Evolutionary conservation across 2,113 vertebrate genomes (phyloP).

Genomic region (Rhagologus leucostigma): DNA sequence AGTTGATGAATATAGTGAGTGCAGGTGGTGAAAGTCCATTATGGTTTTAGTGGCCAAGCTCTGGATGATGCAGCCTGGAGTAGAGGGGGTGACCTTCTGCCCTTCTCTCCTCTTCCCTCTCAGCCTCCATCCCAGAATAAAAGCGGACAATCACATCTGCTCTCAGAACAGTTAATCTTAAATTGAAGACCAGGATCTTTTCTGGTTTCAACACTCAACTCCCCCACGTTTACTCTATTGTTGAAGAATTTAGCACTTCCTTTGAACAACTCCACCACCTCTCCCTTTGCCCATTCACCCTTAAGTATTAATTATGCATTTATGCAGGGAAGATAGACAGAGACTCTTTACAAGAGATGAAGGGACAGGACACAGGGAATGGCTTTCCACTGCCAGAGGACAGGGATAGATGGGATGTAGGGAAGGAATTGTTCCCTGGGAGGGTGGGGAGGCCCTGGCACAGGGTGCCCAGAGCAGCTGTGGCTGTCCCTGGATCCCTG

Average conservation of each 20-base stretch:
- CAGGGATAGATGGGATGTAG: rapidly evolving
- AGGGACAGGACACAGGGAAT: background rate
- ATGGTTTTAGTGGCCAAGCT: background rate
- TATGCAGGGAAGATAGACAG: background rate
- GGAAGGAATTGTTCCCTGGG: background rate
- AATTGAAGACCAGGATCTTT: background rate
- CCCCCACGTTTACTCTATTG: rapidly evolving
- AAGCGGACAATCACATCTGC: background rate
- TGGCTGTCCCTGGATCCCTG: background rate
- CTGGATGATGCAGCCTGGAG: background rate
- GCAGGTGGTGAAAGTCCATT: background rate
- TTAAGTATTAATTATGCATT: background rate
- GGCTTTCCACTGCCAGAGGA: background rate
- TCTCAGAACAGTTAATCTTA: too few relatives aligned
- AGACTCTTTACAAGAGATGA: rapidly evolving
- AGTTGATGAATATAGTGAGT: background rate
- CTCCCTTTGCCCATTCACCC: background rate
- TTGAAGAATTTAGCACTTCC: background rate
- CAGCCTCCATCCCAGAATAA: background rate
- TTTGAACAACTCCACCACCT: rapidly evolving
- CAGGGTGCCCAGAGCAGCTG: background rate
- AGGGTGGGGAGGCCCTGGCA: background rate
- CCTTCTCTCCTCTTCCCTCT: background rate
- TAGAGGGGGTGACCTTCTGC: rapidly evolving
- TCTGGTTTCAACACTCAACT: background rate